phyloP scores from a whole-genome alignment of 2,888 invertebrate genomes.

The Carabus problematicus region DNA sequence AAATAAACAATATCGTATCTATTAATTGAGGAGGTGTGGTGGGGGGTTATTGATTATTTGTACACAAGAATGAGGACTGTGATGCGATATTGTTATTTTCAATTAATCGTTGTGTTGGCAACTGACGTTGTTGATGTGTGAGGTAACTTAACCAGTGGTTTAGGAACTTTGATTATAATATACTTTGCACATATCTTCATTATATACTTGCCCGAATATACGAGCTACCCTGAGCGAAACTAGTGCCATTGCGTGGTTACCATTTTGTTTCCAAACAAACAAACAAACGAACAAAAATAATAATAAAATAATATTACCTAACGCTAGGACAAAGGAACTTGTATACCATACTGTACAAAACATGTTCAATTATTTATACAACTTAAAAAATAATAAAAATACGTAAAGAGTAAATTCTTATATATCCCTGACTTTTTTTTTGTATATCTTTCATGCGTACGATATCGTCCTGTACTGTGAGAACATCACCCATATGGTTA shows the following conservation, averaged over 20 bases:
- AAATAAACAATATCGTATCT: no score
- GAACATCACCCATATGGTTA: slow-evolving; percentile 46
- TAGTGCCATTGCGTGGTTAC: slow-evolving; percentile 34
- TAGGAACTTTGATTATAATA: slow-evolving; percentile 26
- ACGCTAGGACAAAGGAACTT: slow-evolving; percentile 55
- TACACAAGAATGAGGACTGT: no score
- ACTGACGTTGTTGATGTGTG: background rate
- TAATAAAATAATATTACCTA: slow-evolving; percentile 25
- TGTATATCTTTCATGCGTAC: slow-evolving; percentile 19
- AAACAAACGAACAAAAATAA: slow-evolving; percentile 6
- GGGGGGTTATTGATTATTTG: no score
- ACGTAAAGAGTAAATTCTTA: slow-evolving; percentile 50
- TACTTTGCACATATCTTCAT: slow-evolving; percentile 26
- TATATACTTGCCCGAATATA: slow-evolving; percentile 6
- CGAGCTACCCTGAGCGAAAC: slow-evolving; percentile 31
- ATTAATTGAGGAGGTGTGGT: no score
- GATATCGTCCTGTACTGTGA: background rate
- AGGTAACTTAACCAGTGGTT: slow-evolving; percentile 34
- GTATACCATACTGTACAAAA: slow-evolving; percentile 57
- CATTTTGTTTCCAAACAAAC: slow-evolving; percentile 19
- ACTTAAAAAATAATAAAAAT: slow-evolving; percentile 43
- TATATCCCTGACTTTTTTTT: slow-evolving; percentile 44
- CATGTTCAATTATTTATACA: slow-evolving; percentile 43
- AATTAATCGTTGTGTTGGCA: no score
- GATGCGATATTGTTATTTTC: no score